Evolutionary conservation across 2,113 vertebrate species (phyloP), one percentile per base, ranked within the genome.

Genomic region (Oxygymnocypris stewartii): DNA sequence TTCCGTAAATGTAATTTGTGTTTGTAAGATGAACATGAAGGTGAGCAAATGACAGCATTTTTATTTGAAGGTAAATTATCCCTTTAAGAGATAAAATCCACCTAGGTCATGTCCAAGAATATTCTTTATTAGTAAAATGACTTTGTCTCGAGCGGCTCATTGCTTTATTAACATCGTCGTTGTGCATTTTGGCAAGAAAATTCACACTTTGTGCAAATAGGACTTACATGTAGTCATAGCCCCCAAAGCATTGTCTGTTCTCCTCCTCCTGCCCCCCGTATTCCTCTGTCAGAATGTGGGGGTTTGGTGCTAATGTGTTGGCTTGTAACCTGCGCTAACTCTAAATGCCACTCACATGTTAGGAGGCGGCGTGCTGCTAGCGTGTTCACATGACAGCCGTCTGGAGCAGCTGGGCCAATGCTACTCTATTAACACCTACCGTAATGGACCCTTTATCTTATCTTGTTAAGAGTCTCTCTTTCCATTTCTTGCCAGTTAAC

Each of bases 361-460:
- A 65, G 79, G 65, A 75, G 37, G 47, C 47, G 83, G 85, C 73
- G 73, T 89, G 86, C 44, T 82, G 73, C 54, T 74, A 84, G 65
- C 59, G 54, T 82, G 85, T 59, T 89, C 69, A 69, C 84, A 74
- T 85, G 37, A 18, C 49, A 74, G 71, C 87, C 88, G 86, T 79
- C 88, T 83, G 87, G 91, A 92, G 93, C 91, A 94, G 93, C 93
- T 94, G 93, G 86, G 91, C 86, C 89, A 88, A 57, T 25, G 75
- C 87, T 85, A 89, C 63, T 84, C 91, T 88, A 92, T 94, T 95
- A 92, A 87, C 93, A 93, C 93, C 92, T 93, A 89, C 87, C 88
- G 76, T 87, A 90, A 90, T 86, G 84, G 86, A 84, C 28, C 49
- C 37, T 47, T 31, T 13, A 77, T 57, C 65, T 82, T 54, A 61